Conservation (phyloP, 2,797 vertebrate species). For the Ctenochaetus hawaiiensis region DNA sequence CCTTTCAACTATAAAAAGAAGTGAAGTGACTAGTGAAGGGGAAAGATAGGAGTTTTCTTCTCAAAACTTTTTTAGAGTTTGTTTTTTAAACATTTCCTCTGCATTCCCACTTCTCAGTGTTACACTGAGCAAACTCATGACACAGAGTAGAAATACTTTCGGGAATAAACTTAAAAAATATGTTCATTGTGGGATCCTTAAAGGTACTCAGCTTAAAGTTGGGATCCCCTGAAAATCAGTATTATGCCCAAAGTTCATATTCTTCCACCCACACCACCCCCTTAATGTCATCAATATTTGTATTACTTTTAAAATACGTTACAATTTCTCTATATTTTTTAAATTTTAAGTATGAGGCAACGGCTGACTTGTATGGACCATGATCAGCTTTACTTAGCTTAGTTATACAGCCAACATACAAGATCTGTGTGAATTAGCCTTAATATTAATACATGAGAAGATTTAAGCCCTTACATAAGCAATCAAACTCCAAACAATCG, state of each 20-base stretch:
- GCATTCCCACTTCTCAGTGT: not conserved
- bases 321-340: not conserved
- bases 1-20: not conserved
- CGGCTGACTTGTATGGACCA: not conserved
- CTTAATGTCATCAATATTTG: not conserved
- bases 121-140: not conserved
- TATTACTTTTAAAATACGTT: not conserved
- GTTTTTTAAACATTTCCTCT: not conserved
- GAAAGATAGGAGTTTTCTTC: not conserved
- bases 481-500: not conserved
- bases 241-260: not conserved
- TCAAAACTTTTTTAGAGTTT: not conserved
- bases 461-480: not conserved
- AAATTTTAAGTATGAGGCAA: not conserved
- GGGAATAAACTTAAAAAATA: not conserved
- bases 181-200: not conserved
- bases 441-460: not conserved
- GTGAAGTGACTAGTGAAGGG: rapidly evolving
- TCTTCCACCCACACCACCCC: not conserved
- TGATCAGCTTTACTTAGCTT: not conserved
- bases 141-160: not conserved
- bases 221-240: not conserved
- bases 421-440: not conserved
- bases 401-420: not conserved
- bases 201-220: not conserved